Evolutionary conservation across 2,113 vertebrate genomes (phyloP).

Genomic region (Australoheros scitulus): DNA sequence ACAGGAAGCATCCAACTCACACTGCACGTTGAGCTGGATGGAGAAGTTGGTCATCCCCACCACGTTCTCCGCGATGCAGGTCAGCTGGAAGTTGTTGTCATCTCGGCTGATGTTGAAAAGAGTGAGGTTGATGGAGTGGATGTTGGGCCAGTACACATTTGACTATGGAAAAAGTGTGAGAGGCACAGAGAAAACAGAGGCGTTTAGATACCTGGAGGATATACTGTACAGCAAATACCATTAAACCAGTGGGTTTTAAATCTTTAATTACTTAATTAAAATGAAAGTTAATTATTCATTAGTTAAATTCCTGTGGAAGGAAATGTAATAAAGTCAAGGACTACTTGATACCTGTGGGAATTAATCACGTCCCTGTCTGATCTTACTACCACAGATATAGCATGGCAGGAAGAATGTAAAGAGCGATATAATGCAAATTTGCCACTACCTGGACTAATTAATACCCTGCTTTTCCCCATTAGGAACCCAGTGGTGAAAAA

Average conservation of each 20-base stretch:
- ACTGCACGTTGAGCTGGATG: slow-evolving; percentile 92
- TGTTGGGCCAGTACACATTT: slow-evolving; percentile 94
- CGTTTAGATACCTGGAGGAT: neutral
- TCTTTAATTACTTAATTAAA: slow-evolving; percentile 42
- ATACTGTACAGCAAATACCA: neutral
- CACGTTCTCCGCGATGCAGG: slow-evolving; percentile 95
- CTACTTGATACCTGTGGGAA: neutral
- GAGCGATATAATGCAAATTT: neutral
- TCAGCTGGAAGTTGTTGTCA: slow-evolving; percentile 93
- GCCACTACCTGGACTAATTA: neutral
- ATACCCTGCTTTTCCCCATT: neutral
- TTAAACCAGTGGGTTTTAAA: slow-evolving; percentile 16
- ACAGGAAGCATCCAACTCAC: slow-evolving; percentile 79
- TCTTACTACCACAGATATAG: neutral
- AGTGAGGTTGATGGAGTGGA: slow-evolving; percentile 95
- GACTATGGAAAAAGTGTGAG: slow-evolving; percentile 77
- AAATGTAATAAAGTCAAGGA: slow-evolving; percentile 12
- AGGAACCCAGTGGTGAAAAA: neutral
- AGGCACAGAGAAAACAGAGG: neutral
- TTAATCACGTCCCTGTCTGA: slow-evolving; percentile 1
- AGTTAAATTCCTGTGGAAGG: slow-evolving; percentile 19
- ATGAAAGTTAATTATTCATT: slow-evolving; percentile 35
- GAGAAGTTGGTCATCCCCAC: slow-evolving; percentile 97
- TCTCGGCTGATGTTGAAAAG: slow-evolving; percentile 94
- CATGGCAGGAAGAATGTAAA: neutral